phyloP scores from a whole-genome alignment of 2,888 invertebrate species.

The Hirudinaria manillensis region DNA sequence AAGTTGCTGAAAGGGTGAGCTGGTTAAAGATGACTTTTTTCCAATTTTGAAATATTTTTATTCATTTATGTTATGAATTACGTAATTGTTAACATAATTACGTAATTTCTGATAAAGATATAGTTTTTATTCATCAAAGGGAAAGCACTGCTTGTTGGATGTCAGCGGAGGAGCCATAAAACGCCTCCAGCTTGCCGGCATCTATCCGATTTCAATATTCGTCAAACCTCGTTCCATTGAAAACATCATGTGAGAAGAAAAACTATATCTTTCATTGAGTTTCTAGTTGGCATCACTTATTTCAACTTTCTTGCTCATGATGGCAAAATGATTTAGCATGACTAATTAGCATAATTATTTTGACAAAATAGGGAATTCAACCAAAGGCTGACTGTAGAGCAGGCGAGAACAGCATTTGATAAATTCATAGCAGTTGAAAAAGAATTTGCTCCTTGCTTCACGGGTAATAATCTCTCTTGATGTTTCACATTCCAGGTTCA shows the following conservation, averaged over 20 bases:
- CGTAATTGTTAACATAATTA: no score
- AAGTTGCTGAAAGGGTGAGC: slow-evolving; percentile 33
- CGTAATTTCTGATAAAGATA: no score
- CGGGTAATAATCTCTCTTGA: slow-evolving; percentile 9
- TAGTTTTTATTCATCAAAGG: slow-evolving; percentile 55
- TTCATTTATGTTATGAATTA: no score
- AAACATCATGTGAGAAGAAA: slow-evolving; percentile 39
- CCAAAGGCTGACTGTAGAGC: slow-evolving; percentile 23
- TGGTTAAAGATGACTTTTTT: not conserved
- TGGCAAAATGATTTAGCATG: no score
- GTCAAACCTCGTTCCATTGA: slow-evolving; percentile 95
- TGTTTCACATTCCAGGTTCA: slow-evolving; percentile 7
- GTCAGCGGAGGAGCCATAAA: slow-evolving; percentile 99
- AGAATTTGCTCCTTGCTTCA: slow-evolving; percentile 25
- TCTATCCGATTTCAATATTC: slow-evolving; percentile 95
- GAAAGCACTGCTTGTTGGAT: slow-evolving; percentile 98
- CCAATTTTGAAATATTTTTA: not conserved
- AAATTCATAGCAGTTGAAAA: slow-evolving; percentile 24
- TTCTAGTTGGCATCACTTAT: no score
- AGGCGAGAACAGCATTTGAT: slow-evolving; percentile 24
- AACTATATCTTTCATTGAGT: not conserved
- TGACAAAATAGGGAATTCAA: slow-evolving; percentile 25
- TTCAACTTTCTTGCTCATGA: no score
- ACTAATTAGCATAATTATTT: no score
- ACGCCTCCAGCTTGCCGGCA: slow-evolving; percentile 91